A percentile compares a stretch with the other conserved stretches of the same genome.
These are phyloP conservation scores for Luperina nickerlii DNA, from an alignment of 2,888 invertebrate genomes.

Conservation along the genomic window DNA sequence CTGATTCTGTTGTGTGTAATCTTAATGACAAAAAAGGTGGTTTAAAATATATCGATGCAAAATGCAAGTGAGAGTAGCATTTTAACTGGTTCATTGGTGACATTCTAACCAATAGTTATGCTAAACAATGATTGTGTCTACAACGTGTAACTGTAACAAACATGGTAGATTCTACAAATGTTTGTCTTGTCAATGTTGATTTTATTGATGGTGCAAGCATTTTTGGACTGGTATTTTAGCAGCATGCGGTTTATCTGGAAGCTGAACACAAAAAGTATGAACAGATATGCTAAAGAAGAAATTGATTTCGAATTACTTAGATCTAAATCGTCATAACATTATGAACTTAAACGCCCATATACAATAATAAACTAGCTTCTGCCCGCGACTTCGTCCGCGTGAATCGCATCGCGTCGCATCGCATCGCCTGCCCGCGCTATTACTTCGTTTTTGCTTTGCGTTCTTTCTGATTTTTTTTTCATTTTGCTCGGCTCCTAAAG, in stretches of 20 bases:
- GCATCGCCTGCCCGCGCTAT: too few relatives aligned
- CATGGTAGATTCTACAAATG: conserved; percentile 19
- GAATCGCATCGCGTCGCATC: too few relatives aligned
- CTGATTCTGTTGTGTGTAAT: not conserved
- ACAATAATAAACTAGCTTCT: too few relatives aligned
- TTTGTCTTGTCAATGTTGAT: conserved; percentile 27
- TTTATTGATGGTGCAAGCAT: not conserved
- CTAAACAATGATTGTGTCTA: conserved; percentile 25
- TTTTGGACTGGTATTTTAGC: not conserved
- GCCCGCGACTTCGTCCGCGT: too few relatives aligned
- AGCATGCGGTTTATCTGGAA: not conserved
- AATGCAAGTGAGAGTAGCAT: conserved; percentile 14
- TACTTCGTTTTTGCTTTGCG: too few relatives aligned
- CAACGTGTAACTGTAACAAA: conserved; percentile 8
- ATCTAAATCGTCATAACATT: not conserved
- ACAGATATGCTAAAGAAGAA: not conserved
- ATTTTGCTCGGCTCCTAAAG: too few relatives aligned
- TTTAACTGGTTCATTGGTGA: conserved; percentile 4
- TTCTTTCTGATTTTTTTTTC: too few relatives aligned
- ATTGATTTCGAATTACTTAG: not conserved
- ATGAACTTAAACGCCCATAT: not conserved
- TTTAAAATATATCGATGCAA: not conserved
- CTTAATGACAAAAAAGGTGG: not conserved
- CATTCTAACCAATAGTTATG: conserved; percentile 12
- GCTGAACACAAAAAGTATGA: not conserved